Conservation (phyloP, 2,113 vertebrate species). For the Peromyscus maniculatus region DNA sequence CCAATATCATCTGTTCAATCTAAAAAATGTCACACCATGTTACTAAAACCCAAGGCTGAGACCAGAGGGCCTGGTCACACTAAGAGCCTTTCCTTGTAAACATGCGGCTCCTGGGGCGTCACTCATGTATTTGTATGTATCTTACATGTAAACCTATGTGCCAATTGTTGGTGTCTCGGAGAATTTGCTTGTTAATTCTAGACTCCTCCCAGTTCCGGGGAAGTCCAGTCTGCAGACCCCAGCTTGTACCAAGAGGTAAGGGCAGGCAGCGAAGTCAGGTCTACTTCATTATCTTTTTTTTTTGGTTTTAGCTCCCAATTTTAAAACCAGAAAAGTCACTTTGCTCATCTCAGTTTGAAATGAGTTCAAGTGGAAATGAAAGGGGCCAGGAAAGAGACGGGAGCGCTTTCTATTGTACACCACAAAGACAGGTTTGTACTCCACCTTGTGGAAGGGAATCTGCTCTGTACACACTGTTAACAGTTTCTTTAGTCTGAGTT, state of each 20-base stretch:
- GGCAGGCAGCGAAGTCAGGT: not conserved
- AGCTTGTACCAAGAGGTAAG: not conserved
- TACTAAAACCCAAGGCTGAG: not conserved
- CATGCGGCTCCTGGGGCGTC: not conserved
- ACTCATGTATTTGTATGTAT: not conserved
- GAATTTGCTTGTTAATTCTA: not conserved
- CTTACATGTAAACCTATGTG: not conserved
- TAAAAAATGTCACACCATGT: not conserved
- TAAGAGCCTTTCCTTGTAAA: not conserved
- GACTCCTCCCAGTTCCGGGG: not conserved
- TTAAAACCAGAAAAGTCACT: not conserved
- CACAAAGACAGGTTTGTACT: not conserved
- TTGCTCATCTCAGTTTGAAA: not conserved
- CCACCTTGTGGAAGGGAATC: not conserved
- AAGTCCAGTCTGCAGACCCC: not conserved
- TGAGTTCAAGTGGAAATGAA: not conserved
- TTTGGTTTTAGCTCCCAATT: not conserved
- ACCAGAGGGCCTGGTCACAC: not conserved
- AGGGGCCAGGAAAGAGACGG: not conserved
- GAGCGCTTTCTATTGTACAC: no score
- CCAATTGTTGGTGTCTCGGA: not conserved
- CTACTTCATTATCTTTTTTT: not conserved
- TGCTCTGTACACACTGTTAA: not conserved
- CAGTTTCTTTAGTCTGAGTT: not conserved
- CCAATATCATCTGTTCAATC: not conserved